Conservation (phyloP, 92 coral and sea anemone species). For the Palythoa grandiflora region DNA sequence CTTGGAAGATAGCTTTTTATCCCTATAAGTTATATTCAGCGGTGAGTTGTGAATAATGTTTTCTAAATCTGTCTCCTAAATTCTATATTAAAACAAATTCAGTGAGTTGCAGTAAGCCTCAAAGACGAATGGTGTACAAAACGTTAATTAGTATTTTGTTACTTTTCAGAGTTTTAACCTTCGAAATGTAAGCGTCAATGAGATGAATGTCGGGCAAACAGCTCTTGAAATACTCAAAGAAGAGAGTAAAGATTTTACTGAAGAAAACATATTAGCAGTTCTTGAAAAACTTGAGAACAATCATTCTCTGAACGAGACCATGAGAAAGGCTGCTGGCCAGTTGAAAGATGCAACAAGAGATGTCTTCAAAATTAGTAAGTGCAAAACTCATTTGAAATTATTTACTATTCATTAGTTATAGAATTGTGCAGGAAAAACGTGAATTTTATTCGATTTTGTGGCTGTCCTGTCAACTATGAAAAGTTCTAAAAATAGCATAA, state of each 20-base stretch:
- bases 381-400: neutral
- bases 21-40: neutral
- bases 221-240: neutral
- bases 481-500: too few species aligned
- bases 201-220: neutral
- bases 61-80: neutral
- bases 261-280: neutral
- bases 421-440: too few species aligned
- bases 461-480: too few species aligned
- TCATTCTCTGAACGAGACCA: neutral
- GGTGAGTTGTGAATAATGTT: neutral
- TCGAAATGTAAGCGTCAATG: neutral
- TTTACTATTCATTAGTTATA: too few species aligned
- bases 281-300: neutral
- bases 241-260: slow-evolving; percentile 1
- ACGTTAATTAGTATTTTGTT: neutral
- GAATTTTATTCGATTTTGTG: too few species aligned
- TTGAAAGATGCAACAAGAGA: slow-evolving; percentile 2
- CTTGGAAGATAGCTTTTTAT: slow-evolving; percentile 6
- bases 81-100: neutral
- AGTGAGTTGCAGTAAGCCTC: neutral
- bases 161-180: neutral
- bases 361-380: slow-evolving; percentile 1
- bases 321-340: neutral
- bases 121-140: neutral